A percentile compares a stretch with the other conserved stretches of the same genome.
These are phyloP conservation scores for Empis livida DNA, from an alignment of 2,888 invertebrate genomes.

Conservation along the genomic window DNA sequence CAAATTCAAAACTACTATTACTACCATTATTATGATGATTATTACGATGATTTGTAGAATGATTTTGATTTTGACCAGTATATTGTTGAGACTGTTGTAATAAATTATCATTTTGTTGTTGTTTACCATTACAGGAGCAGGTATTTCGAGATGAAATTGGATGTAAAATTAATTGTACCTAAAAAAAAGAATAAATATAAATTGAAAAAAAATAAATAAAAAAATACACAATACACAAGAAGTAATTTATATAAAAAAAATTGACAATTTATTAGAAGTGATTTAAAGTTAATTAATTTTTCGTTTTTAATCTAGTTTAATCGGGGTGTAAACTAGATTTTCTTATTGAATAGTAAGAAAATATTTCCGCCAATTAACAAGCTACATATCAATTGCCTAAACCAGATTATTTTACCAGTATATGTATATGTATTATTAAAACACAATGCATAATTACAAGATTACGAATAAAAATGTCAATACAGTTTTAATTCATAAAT, in stretches of 20 bases:
- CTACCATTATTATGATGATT: constrained; percentile 12
- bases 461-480: too few species aligned
- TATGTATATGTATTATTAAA: too few species aligned
- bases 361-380: too few species aligned
- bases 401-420: too few species aligned
- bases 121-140: constrained; percentile 1
- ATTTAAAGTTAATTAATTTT: too few species aligned
- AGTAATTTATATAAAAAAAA: too few species aligned
- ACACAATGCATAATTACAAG: too few species aligned
- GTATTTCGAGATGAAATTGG: constrained; percentile 11
- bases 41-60: constrained; percentile 12
- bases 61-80: background rate
- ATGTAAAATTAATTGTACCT: constrained; percentile 22
- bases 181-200: constrained; percentile 9
- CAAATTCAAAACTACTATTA: constrained; percentile 9
- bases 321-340: background rate
- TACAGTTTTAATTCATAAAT: too few species aligned
- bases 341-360: too few species aligned
- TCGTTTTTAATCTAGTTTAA: background rate
- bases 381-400: too few species aligned
- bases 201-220: background rate
- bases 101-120: constrained; percentile 12
- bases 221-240: background rate
- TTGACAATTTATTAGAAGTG: too few species aligned
- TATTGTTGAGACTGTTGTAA: background rate